Evolutionary conservation across 2,888 invertebrate genomes (phyloP), one percentile per base, ranked within the genome.

Genomic region (Pachycephus smyrnensis): DNA sequence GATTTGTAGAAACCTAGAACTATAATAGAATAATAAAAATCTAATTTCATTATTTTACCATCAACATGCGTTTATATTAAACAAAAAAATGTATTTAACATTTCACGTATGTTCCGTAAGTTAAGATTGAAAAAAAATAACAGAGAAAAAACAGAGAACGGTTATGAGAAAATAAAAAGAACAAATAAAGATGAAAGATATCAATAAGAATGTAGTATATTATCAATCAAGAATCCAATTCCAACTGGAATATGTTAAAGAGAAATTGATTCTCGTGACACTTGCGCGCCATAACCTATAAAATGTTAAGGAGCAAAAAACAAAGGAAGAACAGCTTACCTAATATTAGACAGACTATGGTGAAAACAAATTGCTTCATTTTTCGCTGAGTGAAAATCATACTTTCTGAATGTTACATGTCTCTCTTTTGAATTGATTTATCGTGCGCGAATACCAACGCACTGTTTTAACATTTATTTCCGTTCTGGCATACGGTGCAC

Each of bases 1-100:
- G 88, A 91, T 82, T 91, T 92, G 84, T 92, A 92, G 81, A 92
- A 90, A 69, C 92, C 90, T 80, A 92, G 83, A 80, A 92, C 92
- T 92, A 85, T 12, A 87, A 89, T 76, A 77, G 37, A 79, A 73
- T 55, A 71, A 68, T 12, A 12, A 37, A 37, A 55, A 55, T 9
- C 23, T 55, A 55, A 23, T 23, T 55, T 9, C 2, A 35, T 74
- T 12, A 32, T 37, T 37, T 30, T n/a, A 35, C 15, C 74, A 36
- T 31, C 3, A 11, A 23, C 74, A 30, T 74, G 36, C 23, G 4
- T 55, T 55, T 23, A 40, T 40, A 23, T 23, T 40, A 55, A 55
- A 69, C 11, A 32, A 76, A 69, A 23, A 69, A 12, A 23, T 15
- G 23, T 55, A 9, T 0, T 9, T 55, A 12, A 33, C 6, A 36